Conservation (phyloP, 1,140 invertebrate genomes). For the Atopsyche davidsoni region DNA sequence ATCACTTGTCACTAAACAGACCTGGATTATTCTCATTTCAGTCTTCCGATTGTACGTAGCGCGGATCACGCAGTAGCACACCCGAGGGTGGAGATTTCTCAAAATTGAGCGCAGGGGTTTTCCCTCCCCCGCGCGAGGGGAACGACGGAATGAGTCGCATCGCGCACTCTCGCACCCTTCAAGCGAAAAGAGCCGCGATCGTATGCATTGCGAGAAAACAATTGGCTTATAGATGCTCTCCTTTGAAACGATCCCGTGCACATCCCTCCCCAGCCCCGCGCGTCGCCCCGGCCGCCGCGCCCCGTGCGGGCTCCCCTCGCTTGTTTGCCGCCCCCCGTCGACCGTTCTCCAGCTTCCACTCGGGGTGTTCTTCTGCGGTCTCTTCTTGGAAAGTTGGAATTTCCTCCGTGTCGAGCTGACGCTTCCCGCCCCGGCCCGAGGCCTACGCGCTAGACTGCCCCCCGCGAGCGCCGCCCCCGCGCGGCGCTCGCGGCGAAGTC, state of each 20-base stretch:
- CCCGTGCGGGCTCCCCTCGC: conserved; percentile 7
- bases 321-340: conserved; percentile 12
- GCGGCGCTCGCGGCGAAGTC: too few relatives aligned
- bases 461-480: too few relatives aligned
- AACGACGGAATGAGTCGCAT: too few relatives aligned
- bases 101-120: too few relatives aligned
- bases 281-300: not conserved
- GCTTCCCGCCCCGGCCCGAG: too few relatives aligned
- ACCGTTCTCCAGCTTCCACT: conserved; percentile 24
- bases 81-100: too few relatives aligned
- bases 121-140: too few relatives aligned
- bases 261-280: conserved; percentile 11
- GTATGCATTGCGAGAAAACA: not conserved
- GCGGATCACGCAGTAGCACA: too few relatives aligned
- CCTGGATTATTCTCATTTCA: too few relatives aligned
- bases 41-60: too few relatives aligned
- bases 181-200: not conserved
- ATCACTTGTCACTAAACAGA: too few relatives aligned
- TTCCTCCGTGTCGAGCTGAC: conserved; percentile 18
- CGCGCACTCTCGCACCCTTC: conserved; percentile 2
- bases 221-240: conserved; percentile 16
- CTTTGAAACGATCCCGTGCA: conserved; percentile 12
- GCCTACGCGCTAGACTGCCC: too few relatives aligned
- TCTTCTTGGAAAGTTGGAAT: conserved; percentile 28
- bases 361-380: conserved; percentile 5